These are phyloP conservation scores for Drosophila neotestacea DNA, from an alignment of 2,888 invertebrate species.

Conservation along the genomic window DNA sequence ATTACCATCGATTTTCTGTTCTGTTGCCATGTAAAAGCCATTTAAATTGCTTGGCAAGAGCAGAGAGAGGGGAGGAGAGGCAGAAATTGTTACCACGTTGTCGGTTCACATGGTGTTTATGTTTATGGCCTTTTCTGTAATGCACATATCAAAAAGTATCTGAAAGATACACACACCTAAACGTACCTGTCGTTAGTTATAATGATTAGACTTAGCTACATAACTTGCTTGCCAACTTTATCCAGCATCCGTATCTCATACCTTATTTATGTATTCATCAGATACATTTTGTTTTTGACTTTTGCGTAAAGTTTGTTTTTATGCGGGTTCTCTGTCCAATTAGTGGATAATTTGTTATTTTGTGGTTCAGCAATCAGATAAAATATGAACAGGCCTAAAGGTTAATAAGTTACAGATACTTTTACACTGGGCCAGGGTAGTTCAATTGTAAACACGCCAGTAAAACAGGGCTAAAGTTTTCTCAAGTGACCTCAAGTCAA, in stretches of 20 bases:
- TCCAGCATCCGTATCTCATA: slow-evolving; percentile 18
- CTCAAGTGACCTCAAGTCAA: background rate
- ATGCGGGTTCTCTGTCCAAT: slow-evolving; percentile 41
- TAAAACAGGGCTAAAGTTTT: background rate
- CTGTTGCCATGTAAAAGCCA: slow-evolving; percentile 73
- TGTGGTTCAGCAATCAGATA: background rate
- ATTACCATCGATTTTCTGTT: slow-evolving; percentile 75
- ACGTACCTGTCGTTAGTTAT: slow-evolving; percentile 35
- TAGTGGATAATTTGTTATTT: slow-evolving; percentile 7
- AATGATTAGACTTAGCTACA: slow-evolving; percentile 24
- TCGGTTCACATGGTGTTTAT: slow-evolving; percentile 58
- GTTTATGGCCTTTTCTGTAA: slow-evolving; percentile 44
- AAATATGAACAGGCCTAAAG: background rate
- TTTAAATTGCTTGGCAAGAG: slow-evolving; percentile 39
- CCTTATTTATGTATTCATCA: slow-evolving; percentile 12
- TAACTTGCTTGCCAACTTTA: slow-evolving; percentile 28
- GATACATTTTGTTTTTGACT: slow-evolving; percentile 40
- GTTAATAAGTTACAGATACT: slow-evolving; percentile 15
- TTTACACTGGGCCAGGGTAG: background rate
- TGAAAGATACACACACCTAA: slow-evolving; percentile 28
- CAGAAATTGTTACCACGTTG: slow-evolving; percentile 32
- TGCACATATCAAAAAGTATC: slow-evolving; percentile 30
- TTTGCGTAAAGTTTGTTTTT: slow-evolving; percentile 18
- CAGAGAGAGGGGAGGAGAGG: too few species aligned
- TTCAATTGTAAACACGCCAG: background rate